Base-by-base conservation (phyloP, 2,888 invertebrate species). In the Melanostoma mellinum region DNA sequence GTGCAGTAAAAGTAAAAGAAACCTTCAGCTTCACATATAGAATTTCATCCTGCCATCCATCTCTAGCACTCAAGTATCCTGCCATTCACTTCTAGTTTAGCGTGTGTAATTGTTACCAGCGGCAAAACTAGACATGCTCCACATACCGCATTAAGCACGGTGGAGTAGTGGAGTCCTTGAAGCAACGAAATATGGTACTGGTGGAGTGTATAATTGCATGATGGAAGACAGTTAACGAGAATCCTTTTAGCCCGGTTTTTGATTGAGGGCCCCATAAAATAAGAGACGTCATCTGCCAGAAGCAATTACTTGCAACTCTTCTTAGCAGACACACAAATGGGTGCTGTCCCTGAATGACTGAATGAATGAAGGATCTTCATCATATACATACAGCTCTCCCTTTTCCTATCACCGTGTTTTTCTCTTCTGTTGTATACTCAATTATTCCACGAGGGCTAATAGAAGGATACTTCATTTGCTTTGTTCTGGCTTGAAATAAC, bases 191-290 rank as follows among this genome's bases (percentile, higher is more conserved):
- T 38, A 5, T 50, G 44, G 33, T 44, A 38, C 9, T 60, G 68
- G 32, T 58, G 35, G 63, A 84, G 79, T 69, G 63, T 84, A 71
- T 84, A 84, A 78, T 84, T 74, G 79, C 82, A 79, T 84, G 82
- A 84, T 78, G 82, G 79, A 84, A 84, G 74, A 79, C 79, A 84
- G 69, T 84, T 84, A 84, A 84, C 82, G 78, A 79, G 82, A 84
- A 79, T 84, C 82, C 82, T 84, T 84, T 84, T 79, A 78, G 78
- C 78, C 44, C 9, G 74, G 56, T 65, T 78, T 63, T 84, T 79
- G 78, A 84, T 74, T 74, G 65, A 74, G 78, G 55, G 50, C 48
- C 56, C 53, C 65, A 55, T 73, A 77, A 72, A 56, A 61, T 61
- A 61, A 52, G 77, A 77, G 72, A 72, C 81, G 72, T 69, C 82